A percentile compares a stretch with the other conserved stretches of the same genome.
Evolutionary conservation across 2,797 vertebrate genomes (phyloP).

Genomic region (Scolopax bukidnonensis): DNA sequence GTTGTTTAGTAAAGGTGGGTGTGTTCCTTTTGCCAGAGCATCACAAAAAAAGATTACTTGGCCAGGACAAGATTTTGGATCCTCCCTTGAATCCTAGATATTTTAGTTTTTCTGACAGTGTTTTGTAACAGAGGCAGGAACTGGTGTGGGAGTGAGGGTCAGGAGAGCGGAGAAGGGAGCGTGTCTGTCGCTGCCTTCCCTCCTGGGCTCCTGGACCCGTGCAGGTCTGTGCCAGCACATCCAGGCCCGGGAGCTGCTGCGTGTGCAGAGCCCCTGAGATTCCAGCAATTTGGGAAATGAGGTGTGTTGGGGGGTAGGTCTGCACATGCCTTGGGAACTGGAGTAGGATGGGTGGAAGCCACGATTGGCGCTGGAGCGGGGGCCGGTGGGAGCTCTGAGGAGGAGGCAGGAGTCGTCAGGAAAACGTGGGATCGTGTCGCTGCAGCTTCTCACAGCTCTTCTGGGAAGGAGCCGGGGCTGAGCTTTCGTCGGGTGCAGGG

Average conservation of each 20-base stretch:
- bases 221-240: background rate
- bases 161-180: background rate
- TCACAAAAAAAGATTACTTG: background rate
- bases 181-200: background rate
- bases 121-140: background rate
- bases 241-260: background rate
- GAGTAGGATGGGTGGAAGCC: background rate
- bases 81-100: background rate
- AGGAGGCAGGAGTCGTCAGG: slow-evolving; percentile 37
- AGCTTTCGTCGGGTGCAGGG: background rate
- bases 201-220: background rate
- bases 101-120: background rate
- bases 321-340: background rate
- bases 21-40: background rate
- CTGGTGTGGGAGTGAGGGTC: background rate
- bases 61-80: background rate
- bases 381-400: slow-evolving; percentile 31
- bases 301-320: background rate
- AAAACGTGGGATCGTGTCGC: background rate
- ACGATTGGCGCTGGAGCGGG: background rate
- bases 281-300: rapidly evolving
- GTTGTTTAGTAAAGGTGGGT: background rate
- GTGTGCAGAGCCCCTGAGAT: too few relatives aligned
- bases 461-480: background rate
- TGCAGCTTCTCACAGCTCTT: background rate